These are phyloP conservation scores for Philopotamus ludificatus DNA, from an alignment of 1,140 invertebrate genomes.

Conservation along the genomic window DNA sequence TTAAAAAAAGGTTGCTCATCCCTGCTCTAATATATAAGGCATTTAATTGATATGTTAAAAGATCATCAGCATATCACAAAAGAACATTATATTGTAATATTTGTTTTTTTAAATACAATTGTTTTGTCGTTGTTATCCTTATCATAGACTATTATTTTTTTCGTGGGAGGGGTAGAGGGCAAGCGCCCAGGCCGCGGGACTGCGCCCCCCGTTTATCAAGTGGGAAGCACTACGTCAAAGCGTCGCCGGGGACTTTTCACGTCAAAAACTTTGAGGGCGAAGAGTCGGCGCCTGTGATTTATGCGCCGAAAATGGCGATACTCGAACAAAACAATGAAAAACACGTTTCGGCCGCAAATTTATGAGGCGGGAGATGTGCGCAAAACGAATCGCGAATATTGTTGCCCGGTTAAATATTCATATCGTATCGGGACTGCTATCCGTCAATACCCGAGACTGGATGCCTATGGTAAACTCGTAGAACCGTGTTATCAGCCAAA, in stretches of 20 bases:
- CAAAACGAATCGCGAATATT: background rate
- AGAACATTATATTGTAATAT: too few species aligned
- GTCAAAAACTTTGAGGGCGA: slow-evolving; percentile 23
- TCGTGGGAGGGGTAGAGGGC: background rate
- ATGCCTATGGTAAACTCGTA: too few species aligned
- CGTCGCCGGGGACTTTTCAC: slow-evolving; percentile 11
- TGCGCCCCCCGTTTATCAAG: background rate
- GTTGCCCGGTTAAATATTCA: too few species aligned
- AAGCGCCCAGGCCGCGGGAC: background rate
- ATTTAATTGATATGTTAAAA: background rate
- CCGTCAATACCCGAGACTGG: too few species aligned
- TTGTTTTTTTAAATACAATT: too few species aligned
- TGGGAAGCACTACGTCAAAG: slow-evolving; percentile 8
- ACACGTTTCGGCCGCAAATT: slow-evolving; percentile 15
- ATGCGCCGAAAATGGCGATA: slow-evolving; percentile 14
- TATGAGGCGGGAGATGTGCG: background rate
- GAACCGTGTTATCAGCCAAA: too few species aligned
- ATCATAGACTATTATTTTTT: too few species aligned
- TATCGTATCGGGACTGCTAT: background rate
- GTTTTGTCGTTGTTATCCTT: too few species aligned
- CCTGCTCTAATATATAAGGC: too few species aligned
- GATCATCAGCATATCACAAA: background rate
- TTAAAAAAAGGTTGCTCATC: too few species aligned
- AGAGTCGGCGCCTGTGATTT: slow-evolving; percentile 19
- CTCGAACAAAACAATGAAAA: slow-evolving; percentile 20